phyloP scores from a whole-genome alignment of 2,797 vertebrate species.

The Coregonus ussuriensis region DNA sequence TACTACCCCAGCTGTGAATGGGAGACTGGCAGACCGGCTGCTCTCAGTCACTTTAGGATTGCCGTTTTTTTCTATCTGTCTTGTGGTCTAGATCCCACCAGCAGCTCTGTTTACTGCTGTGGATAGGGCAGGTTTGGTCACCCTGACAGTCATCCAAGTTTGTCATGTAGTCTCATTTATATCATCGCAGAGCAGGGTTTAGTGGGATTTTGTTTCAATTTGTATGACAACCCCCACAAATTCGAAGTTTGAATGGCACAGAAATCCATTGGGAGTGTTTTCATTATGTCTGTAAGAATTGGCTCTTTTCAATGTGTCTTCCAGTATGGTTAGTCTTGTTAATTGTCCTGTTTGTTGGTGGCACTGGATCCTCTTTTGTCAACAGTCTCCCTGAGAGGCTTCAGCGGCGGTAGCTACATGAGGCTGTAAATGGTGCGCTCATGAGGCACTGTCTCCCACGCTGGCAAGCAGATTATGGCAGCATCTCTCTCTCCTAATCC shows the following conservation, averaged over 20 bases:
- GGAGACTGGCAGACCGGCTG: background rate
- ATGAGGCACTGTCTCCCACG: background rate
- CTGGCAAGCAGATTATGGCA: slow-evolving; percentile 9
- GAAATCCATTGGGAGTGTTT: background rate
- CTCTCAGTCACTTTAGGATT: background rate
- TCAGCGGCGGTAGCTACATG: background rate
- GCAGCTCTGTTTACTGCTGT: background rate
- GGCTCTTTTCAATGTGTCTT: background rate
- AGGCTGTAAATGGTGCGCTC: background rate
- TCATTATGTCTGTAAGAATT: background rate
- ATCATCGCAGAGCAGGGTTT: background rate
- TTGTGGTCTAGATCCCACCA: background rate
- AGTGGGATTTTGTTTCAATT: background rate
- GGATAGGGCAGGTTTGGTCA: background rate
- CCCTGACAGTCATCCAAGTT: background rate
- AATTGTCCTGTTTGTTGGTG: background rate
- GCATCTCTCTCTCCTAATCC: background rate
- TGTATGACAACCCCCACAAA: background rate
- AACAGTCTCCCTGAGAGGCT: background rate
- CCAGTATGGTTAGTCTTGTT: background rate
- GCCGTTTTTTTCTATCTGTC: background rate
- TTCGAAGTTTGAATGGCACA: background rate
- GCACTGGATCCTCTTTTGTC: background rate
- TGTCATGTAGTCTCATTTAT: background rate
- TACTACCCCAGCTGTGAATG: background rate